Conservation (phyloP, 2,888 invertebrate species). For the Cephus pulcher region DNA sequence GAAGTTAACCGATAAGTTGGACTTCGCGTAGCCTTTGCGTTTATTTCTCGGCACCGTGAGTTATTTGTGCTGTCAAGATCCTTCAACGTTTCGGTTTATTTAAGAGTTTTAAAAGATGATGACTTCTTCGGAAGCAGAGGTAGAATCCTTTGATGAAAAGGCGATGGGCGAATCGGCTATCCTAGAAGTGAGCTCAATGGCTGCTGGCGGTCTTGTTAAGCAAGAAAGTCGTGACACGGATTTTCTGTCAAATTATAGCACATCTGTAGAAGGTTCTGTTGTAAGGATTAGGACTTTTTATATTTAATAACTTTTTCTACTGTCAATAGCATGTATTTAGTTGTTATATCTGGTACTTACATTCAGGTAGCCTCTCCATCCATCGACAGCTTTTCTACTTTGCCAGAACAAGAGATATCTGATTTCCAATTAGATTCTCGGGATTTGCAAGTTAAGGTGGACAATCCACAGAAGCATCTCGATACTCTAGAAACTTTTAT, state of each 20-base stretch:
- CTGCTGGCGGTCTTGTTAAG: slow-evolving; percentile 47
- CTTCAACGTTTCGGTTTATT: background rate
- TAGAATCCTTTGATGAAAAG: slow-evolving; percentile 46
- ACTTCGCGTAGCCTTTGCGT: background rate
- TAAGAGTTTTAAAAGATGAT: slow-evolving; percentile 46
- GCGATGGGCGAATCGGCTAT: slow-evolving; percentile 50
- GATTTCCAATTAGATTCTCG: slow-evolving; percentile 70
- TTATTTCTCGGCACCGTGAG: background rate
- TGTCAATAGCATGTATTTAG: slow-evolving; percentile 3
- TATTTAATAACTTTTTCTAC: background rate
- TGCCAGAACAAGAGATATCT: slow-evolving; percentile 71
- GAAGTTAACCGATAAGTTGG: background rate
- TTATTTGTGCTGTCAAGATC: background rate
- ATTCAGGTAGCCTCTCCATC: slow-evolving; percentile 71
- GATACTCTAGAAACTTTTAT: slow-evolving; percentile 79
- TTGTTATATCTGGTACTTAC: background rate
- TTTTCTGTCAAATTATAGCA: slow-evolving; percentile 60
- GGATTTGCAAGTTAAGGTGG: slow-evolving; percentile 76
- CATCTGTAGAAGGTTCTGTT: slow-evolving; percentile 61
- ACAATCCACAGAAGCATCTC: slow-evolving; percentile 79
- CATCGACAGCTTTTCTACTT: slow-evolving; percentile 72
- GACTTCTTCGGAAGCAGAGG: slow-evolving; percentile 54
- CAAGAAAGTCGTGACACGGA: slow-evolving; percentile 55
- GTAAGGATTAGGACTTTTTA: slow-evolving; percentile 38
- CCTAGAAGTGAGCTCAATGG: slow-evolving; percentile 57